These are phyloP conservation scores for Balearica regulorum DNA, from an alignment of 2,797 vertebrate species.

Conservation along the genomic window DNA sequence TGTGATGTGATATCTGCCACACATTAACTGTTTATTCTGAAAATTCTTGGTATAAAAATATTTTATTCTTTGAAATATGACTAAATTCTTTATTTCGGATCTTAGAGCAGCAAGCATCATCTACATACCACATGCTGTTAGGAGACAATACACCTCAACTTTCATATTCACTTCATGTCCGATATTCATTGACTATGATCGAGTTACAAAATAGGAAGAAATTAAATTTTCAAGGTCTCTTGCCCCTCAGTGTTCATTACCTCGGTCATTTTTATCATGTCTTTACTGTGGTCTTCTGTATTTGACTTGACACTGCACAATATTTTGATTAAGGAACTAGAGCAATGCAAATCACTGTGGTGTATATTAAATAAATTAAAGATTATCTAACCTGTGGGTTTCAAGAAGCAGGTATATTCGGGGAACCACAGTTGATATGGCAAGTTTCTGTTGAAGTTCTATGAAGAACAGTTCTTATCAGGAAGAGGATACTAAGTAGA, in stretches of 20 bases:
- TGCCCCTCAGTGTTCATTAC: not conserved
- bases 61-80: not conserved
- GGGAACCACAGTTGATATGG: not conserved
- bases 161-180: not conserved
- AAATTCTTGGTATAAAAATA: not conserved
- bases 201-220: not conserved
- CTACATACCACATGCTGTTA: not conserved
- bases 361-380: not conserved
- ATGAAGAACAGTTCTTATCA: not conserved
- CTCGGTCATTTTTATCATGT: not conserved
- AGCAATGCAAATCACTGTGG: not conserved
- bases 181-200: not conserved
- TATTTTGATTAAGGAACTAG: not conserved
- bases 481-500: not conserved
- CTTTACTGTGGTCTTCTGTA: not conserved
- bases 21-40: not conserved
- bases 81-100: not conserved
- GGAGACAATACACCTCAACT: not conserved
- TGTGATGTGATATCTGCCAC: not conserved
- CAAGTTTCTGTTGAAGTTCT: not conserved
- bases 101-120: not conserved
- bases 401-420: not conserved
- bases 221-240: not conserved
- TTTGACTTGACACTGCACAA: not conserved
- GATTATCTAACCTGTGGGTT: not conserved